Percentiles rank a stretch among this genome's conserved stretches.
Evolutionary conservation across 2,888 invertebrate genomes (phyloP).

Genomic region (Brachyopa scutellaris): DNA sequence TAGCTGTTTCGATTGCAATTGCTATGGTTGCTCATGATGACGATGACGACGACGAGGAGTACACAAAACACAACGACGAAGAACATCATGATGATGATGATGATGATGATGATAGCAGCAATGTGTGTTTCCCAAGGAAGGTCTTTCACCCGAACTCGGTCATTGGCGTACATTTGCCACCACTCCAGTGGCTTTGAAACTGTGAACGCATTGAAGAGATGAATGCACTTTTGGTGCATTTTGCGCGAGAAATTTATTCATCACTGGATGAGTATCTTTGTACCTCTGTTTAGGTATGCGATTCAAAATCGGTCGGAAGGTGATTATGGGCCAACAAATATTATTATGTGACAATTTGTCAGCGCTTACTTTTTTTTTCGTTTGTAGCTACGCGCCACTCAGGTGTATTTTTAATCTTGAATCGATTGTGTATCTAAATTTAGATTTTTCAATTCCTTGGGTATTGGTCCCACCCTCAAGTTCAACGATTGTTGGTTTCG

Average conservation of each 20-base stretch:
- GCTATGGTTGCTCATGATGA: conserved; percentile 16
- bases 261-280: conserved; percentile 13
- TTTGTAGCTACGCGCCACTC: not conserved
- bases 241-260: conserved; percentile 58
- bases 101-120: conserved; percentile 80
- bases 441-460: conserved; percentile 20
- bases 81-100: conserved; percentile 77
- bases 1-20: conserved; percentile 2
- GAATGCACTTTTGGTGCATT: conserved; percentile 72
- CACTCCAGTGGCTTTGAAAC: conserved; percentile 72
- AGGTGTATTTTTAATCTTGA: conserved; percentile 42
- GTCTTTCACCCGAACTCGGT: conserved; percentile 83
- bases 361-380: too few relatives aligned
- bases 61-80: conserved; percentile 21
- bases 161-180: conserved; percentile 82
- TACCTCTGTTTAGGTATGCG: conserved; percentile 3
- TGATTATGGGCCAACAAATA: conserved; percentile 4
- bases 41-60: conserved; percentile 2
- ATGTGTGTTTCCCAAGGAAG: conserved; percentile 77
- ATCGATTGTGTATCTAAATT: conserved; percentile 52
- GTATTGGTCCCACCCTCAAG: conserved; percentile 57
- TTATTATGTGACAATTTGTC: too few relatives aligned
- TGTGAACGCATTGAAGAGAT: conserved; percentile 71
- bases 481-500: conserved; percentile 61
- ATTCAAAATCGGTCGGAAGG: conserved; percentile 21